Percentiles rank a stretch among this genome's conserved stretches.
phyloP scores from a whole-genome alignment of 2,113 vertebrate genomes.

The Salvator merianae region DNA sequence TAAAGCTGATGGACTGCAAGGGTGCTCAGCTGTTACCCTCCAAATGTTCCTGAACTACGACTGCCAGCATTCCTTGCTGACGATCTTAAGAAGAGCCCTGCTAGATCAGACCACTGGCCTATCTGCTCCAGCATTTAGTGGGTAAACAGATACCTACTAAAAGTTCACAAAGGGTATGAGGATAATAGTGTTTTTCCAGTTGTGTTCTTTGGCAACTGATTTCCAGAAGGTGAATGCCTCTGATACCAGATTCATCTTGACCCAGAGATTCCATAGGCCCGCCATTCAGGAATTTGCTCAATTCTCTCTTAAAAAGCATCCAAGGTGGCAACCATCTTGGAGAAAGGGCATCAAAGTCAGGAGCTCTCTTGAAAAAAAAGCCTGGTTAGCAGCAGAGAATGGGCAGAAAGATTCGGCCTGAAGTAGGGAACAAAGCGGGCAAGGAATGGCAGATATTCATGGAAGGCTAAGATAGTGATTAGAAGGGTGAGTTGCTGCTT shows the following conservation, averaged over 20 bases:
- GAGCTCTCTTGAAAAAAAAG: not conserved
- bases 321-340: not conserved
- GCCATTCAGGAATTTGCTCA: not conserved
- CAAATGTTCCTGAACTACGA: too few relatives aligned
- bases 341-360: not conserved
- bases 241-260: not conserved
- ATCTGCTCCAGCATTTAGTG: not conserved
- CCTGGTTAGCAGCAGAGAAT: not conserved
- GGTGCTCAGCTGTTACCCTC: too few relatives aligned
- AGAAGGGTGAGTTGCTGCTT: not conserved
- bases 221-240: not conserved
- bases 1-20: too few relatives aligned
- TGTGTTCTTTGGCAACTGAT: not conserved
- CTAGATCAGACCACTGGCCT: not conserved
- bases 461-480: not conserved
- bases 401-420: not conserved
- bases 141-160: not conserved
- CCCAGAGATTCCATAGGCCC: not conserved
- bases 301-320: not conserved
- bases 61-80: too few relatives aligned
- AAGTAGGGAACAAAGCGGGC: not conserved
- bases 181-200: not conserved
- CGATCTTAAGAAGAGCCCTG: not conserved
- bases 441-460: not conserved
- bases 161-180: not conserved